Conservation (phyloP, 2,888 invertebrate genomes). For the Watsonalla cultraria region DNA sequence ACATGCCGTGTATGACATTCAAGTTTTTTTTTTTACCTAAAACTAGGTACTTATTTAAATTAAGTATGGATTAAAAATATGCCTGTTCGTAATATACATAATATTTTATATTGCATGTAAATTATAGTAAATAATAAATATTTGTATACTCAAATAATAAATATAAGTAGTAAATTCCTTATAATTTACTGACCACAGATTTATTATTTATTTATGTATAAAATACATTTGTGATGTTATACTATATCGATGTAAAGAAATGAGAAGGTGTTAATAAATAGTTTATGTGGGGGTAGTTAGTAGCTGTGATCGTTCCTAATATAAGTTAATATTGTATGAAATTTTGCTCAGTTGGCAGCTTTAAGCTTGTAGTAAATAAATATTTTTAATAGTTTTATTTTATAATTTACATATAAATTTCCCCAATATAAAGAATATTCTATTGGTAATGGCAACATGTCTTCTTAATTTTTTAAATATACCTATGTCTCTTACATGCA, state of each 20-base stretch:
- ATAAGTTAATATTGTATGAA: conserved; percentile 31
- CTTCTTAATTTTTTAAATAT: no score
- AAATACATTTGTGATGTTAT: background rate
- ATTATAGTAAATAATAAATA: no score
- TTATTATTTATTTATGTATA: background rate
- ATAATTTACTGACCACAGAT: background rate
- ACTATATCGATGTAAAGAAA: background rate
- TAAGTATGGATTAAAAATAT: no score
- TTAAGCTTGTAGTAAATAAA: conserved; percentile 27
- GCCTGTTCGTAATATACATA: no score
- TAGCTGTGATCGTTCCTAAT: conserved; percentile 61
- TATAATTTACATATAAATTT: background rate
- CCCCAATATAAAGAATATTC: background rate
- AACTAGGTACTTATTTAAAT: no score
- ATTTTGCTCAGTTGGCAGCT: conserved; percentile 51
- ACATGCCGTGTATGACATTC: background rate
- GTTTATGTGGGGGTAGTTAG: conserved; percentile 30
- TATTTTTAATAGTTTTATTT: background rate
- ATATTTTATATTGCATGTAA: no score
- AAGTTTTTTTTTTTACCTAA: no score
- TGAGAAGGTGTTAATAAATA: conserved; percentile 3
- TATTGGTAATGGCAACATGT: background rate
- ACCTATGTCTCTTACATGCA: no score
- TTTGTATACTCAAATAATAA: background rate
- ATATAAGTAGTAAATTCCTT: conserved; percentile 1